Percentiles rank a stretch among this genome's conserved stretches.
Conservation (phyloP, 2,888 invertebrate species). For the Volucella inanis region DNA sequence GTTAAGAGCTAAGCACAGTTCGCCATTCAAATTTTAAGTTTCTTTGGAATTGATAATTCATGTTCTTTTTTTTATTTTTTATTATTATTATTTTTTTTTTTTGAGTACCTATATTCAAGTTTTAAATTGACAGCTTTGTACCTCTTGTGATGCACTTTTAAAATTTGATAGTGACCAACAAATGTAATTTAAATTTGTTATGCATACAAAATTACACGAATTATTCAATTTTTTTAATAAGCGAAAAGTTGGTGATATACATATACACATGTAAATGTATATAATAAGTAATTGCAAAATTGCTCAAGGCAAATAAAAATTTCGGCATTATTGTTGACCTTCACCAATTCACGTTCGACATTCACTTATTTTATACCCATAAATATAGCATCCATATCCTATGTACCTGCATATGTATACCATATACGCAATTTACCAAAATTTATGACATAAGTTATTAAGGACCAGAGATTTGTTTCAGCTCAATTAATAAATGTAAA, state of each 20-base stretch:
- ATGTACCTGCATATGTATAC: too few species aligned
- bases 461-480: too few species aligned
- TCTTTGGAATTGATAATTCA: neutral
- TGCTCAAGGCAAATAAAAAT: neutral
- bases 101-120: neutral
- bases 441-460: too few species aligned
- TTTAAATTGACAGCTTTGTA: neutral
- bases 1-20: neutral
- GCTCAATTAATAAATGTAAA: neutral
- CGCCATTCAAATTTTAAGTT: neutral
- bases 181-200: neutral
- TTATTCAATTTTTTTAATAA: conserved; percentile 48
- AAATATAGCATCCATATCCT: too few species aligned
- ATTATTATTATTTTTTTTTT: too few species aligned
- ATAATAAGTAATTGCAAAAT: conserved; percentile 41
- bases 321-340: too few species aligned
- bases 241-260: conserved; percentile 4
- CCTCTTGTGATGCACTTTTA: conserved; percentile 2
- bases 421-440: too few species aligned
- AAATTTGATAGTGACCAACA: neutral
- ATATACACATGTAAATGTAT: neutral
- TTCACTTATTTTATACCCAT: too few species aligned
- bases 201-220: conserved; percentile 15
- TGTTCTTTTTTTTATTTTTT: neutral
- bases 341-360: too few species aligned